Evolutionary conservation across 2,113 vertebrate genomes (phyloP), one percentile per base, ranked within the genome.

Genomic region (Coracopsis vasa): DNA sequence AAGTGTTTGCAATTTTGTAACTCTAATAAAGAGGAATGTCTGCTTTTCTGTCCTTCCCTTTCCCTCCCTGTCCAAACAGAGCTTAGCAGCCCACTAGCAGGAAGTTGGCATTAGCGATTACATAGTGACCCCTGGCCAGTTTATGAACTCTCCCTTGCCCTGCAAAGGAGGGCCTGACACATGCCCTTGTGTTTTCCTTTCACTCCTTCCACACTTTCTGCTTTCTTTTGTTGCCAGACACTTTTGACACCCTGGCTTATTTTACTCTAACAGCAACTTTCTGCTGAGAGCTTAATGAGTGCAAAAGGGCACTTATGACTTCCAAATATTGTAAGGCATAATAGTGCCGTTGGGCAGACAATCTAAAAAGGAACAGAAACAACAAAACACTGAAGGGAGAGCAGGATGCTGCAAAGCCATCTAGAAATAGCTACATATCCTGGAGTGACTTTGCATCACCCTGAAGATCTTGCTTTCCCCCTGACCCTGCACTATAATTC

Each of bases 261-360:
- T 84, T 91, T 86, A 61, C 33, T 65, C n/a, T 97, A 92, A 56
- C 9, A 86, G 73, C 71, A 84, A 67, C 80, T 89, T 95, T 94
- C 86, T 88, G 19, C 93, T 90, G 86, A 93, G 94, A 96, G 39
- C 73, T 94, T 88, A 95, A 96, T 88, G 92, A 83, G 80, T 84
- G 64, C 62, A 71, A 94, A 93, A 93, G 86, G 78, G 67, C 86
- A 88, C 29, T 74, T 54, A 35, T 6, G 92, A 41, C 62, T 91
- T 87, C 60, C 54, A 94, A 96, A 89, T 44, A 58, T 45, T 11
- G 3, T 66, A 60, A 86, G 73, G 75, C 73, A 5, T 78, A 77
- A 61, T 21, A 82, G 41, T 56, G 53, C 87, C 9, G 1, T 51
- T 42, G 28, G 87, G 67, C 60, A 96, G 80, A 77, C 73, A 74